phyloP scores from a whole-genome alignment of 2,113 vertebrate genomes.

The Caretta caretta region DNA sequence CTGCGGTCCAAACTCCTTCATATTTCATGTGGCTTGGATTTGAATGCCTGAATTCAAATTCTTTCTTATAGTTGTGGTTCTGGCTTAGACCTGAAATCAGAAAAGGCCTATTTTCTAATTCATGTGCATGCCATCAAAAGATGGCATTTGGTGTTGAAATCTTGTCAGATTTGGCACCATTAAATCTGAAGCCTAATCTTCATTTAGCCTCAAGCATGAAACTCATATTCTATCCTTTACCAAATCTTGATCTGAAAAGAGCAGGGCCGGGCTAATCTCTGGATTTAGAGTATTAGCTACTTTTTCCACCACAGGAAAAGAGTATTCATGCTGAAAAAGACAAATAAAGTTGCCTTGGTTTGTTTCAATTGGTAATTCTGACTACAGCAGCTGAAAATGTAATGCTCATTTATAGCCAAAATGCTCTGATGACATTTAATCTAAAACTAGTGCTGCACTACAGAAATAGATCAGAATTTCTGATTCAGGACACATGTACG shows the following conservation, averaged over 20 bases:
- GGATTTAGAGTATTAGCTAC: neutral
- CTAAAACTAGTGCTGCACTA: conserved; percentile 34
- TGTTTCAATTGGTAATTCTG: conserved; percentile 67
- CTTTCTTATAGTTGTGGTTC: neutral
- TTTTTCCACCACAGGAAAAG: neutral
- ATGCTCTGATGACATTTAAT: conserved; percentile 61
- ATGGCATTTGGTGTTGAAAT: neutral
- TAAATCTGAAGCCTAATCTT: neutral
- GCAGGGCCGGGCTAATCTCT: neutral
- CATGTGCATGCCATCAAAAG: neutral
- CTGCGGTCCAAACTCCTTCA: neutral
- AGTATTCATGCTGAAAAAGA: conserved; percentile 43
- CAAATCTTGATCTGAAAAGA: neutral
- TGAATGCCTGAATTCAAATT: neutral
- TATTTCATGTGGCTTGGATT: neutral
- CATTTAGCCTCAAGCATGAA: neutral
- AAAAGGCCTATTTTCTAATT: neutral
- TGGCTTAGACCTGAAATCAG: neutral
- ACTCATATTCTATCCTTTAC: neutral
- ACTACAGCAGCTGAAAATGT: conserved; percentile 67
- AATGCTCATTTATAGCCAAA: conserved; percentile 55
- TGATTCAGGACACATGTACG: conserved; percentile 36
- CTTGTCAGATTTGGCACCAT: neutral
- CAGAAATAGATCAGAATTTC: neutral
- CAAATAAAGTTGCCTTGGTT: conserved; percentile 60